These are phyloP conservation scores for Catocala sponsa DNA, from an alignment of 2,888 invertebrate genomes.

Conservation along the genomic window DNA sequence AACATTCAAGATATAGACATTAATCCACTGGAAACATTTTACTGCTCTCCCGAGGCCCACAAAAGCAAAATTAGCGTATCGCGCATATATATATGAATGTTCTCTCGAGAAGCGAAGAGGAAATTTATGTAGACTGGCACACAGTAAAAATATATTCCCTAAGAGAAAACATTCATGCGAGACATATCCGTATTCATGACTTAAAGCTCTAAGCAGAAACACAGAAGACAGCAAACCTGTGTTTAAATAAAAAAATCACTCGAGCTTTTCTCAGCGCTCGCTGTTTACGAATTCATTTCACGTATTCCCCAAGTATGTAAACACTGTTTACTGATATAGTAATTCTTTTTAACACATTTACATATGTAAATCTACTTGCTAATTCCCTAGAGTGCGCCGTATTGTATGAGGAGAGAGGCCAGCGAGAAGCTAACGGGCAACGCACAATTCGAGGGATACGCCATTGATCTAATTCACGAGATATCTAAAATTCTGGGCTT, in stretches of 20 bases:
- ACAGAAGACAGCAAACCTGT: conserved; percentile 50
- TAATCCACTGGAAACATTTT: conserved; percentile 64
- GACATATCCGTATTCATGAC: conserved; percentile 60
- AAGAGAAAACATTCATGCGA: conserved; percentile 58
- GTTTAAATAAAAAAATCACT: conserved; percentile 47
- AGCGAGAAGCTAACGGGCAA: conserved; percentile 95
- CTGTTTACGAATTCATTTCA: conserved; percentile 54
- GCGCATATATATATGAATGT: conserved; percentile 59
- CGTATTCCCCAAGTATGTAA: conserved; percentile 47
- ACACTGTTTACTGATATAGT: conserved; percentile 46
- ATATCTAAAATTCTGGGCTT: conserved; percentile 96
- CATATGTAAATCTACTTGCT: conserved; percentile 55
- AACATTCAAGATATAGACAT: conserved; percentile 51
- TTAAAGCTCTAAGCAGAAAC: conserved; percentile 44
- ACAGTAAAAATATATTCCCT: conserved; percentile 63
- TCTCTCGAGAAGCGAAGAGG: conserved; percentile 54
- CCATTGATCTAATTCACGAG: conserved; percentile 97
- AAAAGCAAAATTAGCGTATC: conserved; percentile 72
- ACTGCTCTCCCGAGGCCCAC: conserved; percentile 65
- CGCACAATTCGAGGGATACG: conserved; percentile 98
- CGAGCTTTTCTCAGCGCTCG: conserved; percentile 36
- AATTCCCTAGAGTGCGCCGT: conserved; percentile 95
- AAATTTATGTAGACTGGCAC: conserved; percentile 60
- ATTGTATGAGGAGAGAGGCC: conserved; percentile 97
- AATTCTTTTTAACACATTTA: conserved; percentile 50